A percentile compares a stretch with the other conserved stretches of the same genome.
phyloP scores from a whole-genome alignment of 2,797 vertebrate genomes.

The Harpagifer antarcticus region DNA sequence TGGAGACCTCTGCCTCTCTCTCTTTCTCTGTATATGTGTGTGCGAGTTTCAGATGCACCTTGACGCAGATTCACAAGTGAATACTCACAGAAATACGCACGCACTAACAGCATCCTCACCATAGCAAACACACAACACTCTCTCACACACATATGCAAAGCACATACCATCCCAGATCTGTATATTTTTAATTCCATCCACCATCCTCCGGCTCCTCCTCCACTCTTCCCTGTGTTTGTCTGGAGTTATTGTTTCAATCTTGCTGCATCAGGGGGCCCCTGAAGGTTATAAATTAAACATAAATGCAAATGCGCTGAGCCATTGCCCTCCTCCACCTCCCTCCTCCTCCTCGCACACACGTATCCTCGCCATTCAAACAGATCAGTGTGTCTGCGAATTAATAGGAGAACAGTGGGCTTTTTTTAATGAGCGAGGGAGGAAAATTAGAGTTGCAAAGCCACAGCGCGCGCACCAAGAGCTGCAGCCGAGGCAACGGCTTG shows the following conservation, averaged over 20 bases:
- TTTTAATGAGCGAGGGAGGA: slow-evolving; percentile 84
- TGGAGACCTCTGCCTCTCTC: slow-evolving; percentile 77
- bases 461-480: slow-evolving; percentile 78
- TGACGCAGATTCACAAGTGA: slow-evolving; percentile 62
- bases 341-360: slow-evolving; percentile 42
- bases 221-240: slow-evolving; percentile 81
- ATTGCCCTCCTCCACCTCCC: slow-evolving; percentile 83
- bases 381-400: slow-evolving; percentile 88
- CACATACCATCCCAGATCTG: slow-evolving; percentile 76
- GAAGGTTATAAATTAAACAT: slow-evolving; percentile 91
- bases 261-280: slow-evolving; percentile 87
- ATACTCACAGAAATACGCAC: slow-evolving; percentile 40
- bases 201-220: slow-evolving; percentile 78
- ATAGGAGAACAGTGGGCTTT: slow-evolving; percentile 86
- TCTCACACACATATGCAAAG: slow-evolving; percentile 63
- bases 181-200: slow-evolving; percentile 82
- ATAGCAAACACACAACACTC: neutral
- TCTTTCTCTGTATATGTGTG: slow-evolving; percentile 54
- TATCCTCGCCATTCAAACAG: slow-evolving; percentile 84
- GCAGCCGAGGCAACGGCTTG: slow-evolving; percentile 81
- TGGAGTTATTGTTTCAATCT: slow-evolving; percentile 88
- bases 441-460: slow-evolving; percentile 84
- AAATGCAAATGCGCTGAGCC: slow-evolving; percentile 88
- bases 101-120: slow-evolving; percentile 42
- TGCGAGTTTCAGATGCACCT: slow-evolving; percentile 48